phyloP scores from a whole-genome alignment of 2,888 invertebrate species.

The Cheiracanthium punctorium region DNA sequence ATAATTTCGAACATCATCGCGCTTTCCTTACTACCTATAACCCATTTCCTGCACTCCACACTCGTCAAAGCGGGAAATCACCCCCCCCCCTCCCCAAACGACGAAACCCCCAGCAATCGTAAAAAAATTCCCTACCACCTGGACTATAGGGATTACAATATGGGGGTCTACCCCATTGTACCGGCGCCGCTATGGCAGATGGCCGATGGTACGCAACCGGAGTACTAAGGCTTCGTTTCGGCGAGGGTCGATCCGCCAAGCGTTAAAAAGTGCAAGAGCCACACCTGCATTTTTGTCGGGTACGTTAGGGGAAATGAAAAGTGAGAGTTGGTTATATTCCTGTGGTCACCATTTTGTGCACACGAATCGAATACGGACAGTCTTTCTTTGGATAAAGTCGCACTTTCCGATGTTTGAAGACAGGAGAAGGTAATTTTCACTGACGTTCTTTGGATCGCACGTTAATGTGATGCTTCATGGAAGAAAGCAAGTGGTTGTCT shows the following conservation, averaged over 20 bases:
- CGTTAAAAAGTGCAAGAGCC: background rate
- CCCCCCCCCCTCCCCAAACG: background rate
- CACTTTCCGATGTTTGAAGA: too few species aligned
- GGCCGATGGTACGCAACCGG: background rate
- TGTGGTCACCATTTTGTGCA: too few species aligned
- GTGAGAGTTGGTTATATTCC: too few species aligned
- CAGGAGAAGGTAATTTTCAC: too few species aligned
- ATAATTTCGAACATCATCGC: background rate
- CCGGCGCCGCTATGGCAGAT: background rate
- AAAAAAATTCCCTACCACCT: slow-evolving; percentile 9
- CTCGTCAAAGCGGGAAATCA: slow-evolving; percentile 13
- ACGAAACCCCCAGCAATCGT: background rate
- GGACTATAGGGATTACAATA: slow-evolving; percentile 13
- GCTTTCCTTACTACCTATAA: background rate
- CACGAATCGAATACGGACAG: too few species aligned
- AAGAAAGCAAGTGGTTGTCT: too few species aligned
- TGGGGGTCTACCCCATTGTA: background rate
- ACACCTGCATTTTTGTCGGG: background rate
- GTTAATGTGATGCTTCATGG: too few species aligned
- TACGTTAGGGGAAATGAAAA: too few species aligned
- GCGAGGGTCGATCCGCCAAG: background rate
- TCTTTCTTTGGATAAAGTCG: too few species aligned
- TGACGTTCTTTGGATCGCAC: too few species aligned
- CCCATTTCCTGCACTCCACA: background rate
- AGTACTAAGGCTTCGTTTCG: background rate